Percentiles rank a stretch among this genome's conserved stretches.
These are phyloP conservation scores for Drosophila bifasciata DNA, from an alignment of 1,140 invertebrate species.

Conservation along the genomic window DNA sequence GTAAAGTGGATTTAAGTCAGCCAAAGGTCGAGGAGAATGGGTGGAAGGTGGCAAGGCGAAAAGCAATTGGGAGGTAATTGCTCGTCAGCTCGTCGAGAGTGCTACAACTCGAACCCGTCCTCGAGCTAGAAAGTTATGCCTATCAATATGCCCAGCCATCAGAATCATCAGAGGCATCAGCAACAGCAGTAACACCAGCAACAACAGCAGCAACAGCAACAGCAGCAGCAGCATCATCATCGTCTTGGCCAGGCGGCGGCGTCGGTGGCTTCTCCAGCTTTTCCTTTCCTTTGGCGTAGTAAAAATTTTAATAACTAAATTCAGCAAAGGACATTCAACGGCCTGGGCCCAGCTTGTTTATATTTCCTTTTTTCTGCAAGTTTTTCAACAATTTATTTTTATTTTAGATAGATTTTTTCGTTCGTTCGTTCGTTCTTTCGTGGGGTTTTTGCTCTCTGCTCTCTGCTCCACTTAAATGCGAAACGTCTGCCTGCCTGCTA, in stretches of 20 bases:
- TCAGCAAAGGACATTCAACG: constrained; percentile 50
- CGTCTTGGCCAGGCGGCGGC: background rate
- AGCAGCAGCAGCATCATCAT: constrained; percentile 12
- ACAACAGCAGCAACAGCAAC: no score
- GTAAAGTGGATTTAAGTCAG: constrained; percentile 53
- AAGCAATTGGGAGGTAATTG: constrained; percentile 65
- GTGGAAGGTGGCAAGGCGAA: constrained; percentile 1
- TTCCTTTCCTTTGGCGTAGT: constrained; percentile 8
- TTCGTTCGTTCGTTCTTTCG: no score
- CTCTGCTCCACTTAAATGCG: constrained; percentile 54
- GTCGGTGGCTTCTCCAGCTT: no score
- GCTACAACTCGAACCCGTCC: constrained; percentile 2
- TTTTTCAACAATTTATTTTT: constrained; percentile 63
- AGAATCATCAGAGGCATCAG: background rate
- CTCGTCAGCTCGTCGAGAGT: constrained; percentile 39
- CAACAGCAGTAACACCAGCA: no score
- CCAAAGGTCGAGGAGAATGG: constrained; percentile 36
- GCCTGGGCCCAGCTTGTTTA: constrained; percentile 38
- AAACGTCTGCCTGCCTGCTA: constrained; percentile 56
- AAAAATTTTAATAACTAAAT: constrained; percentile 63
- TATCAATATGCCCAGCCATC: constrained; percentile 66
- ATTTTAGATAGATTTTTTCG: constrained; percentile 51
- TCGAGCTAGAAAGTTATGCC: constrained; percentile 48
- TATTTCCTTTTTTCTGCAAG: constrained; percentile 56
- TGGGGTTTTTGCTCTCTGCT: constrained; percentile 25